Evolutionary conservation across 2,888 invertebrate species (phyloP), one percentile per base, ranked within the genome.

Genomic region (Camptogramma bilineatum): DNA sequence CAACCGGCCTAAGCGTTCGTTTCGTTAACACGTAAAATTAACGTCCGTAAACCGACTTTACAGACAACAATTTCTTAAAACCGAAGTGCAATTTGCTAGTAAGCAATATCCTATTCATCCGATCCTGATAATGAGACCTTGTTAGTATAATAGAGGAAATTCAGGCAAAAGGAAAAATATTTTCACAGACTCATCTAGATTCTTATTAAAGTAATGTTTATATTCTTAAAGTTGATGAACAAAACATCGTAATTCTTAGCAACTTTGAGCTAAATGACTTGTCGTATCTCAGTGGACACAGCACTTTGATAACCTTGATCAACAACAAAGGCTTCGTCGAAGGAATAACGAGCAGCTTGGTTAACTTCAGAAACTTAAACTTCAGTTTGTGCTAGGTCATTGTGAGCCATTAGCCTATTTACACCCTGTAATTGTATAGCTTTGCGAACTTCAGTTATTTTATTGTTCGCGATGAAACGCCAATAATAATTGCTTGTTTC

Each of bases 301-400:
- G 28, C 42, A 46, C 50, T 46, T 66, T 53, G 18, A 9, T 73
- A 75, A 69, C 80, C 78, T 80, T 80, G 78, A 77, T 78, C 68
- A 72, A 71, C 68, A 71, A 71, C 69, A 72, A 71, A 73, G 17
- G 53, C 70, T 76, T 64, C 69, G 68, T 68, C 73, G 76, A 73
- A 74, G 74, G 77, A 83, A 83, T 81, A 78, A 79, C 80, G 75
- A 82, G 79, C 83, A 80, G 78, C 46, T 56, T 71, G 80, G 74
- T 74, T 79, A 78, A 83, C 80, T 80, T 82, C 80, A 79, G 79
- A 84, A 80, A 84, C 79, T 78, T 72, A 81, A 85, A 87, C 81
- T 87, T 83, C 73, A 79, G 71, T 84, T 90, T 88, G 66, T 86
- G 90, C 88, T 80, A 71, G 80, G 87, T 90, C 90, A 89, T 84